These are phyloP conservation scores for Drosophila santomea DNA, from an alignment of 1,140 invertebrate species.

Conservation along the genomic window DNA sequence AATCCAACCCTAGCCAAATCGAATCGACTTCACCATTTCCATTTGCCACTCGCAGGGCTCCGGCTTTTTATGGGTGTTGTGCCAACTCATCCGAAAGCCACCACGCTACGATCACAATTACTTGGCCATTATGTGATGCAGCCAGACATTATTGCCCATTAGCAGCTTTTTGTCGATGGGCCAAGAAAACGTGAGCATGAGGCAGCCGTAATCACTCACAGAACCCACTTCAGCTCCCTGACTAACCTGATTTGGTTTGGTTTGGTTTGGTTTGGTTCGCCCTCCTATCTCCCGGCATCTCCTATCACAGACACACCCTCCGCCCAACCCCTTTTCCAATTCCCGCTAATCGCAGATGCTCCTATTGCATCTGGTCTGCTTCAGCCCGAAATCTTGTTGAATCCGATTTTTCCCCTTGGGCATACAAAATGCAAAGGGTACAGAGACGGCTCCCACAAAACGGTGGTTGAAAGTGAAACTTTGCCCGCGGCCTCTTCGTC, in stretches of 20 bases:
- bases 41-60: slow-evolving; percentile 7
- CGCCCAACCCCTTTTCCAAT: slow-evolving; percentile 5
- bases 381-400: slow-evolving; percentile 27
- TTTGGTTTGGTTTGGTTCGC: slow-evolving; percentile 18
- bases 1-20: too few species aligned
- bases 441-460: background rate
- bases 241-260: slow-evolving; percentile 33
- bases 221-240: slow-evolving; percentile 19
- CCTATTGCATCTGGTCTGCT: slow-evolving; percentile 22
- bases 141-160: slow-evolving; percentile 63
- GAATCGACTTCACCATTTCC: slow-evolving; percentile 8
- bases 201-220: slow-evolving; percentile 2
- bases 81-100: slow-evolving; percentile 53
- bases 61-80: slow-evolving; percentile 14
- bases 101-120: slow-evolving; percentile 41
- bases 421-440: slow-evolving; percentile 1
- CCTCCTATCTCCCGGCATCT: background rate
- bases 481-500: slow-evolving; percentile 39
- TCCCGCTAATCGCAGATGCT: slow-evolving; percentile 53
- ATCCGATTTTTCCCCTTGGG: slow-evolving; percentile 1
- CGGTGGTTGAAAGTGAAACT: slow-evolving; percentile 70
- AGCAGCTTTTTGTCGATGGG: slow-evolving; percentile 44
- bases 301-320: background rate
- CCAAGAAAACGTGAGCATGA: slow-evolving; percentile 57
- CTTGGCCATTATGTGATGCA: slow-evolving; percentile 39